Evolutionary conservation across 2,888 invertebrate genomes (phyloP), one percentile per base, ranked within the genome.

Genomic region (Trachelus tabidus): DNA sequence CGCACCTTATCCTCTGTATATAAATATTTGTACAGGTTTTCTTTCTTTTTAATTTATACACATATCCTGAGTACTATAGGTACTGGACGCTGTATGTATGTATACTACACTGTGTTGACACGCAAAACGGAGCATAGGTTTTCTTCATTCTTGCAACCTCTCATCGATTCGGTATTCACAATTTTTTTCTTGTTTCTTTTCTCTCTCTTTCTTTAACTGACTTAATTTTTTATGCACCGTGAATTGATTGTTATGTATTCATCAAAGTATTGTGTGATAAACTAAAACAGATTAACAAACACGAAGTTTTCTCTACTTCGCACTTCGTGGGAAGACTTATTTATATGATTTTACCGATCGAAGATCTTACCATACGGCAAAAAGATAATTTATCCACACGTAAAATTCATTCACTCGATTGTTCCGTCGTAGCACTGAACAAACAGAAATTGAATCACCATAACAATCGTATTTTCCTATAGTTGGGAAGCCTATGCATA

Each of bases 1-100:
- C 56, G 76, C 79, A 80, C 76, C 75, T 76, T n/a, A 68, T 56
- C 56, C 56, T 73, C n/a, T 75, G 77, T 74, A 76, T 33, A 75
- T 40, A 76, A 75, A 78, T 73, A 73, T 73, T 73, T 75, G 37
- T 76, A 73, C 69, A 82, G 56, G 78, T 83, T 68, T 68, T 35
- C 35, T 68, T 79, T 34, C 34, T 75, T 11, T 71, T 69, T 34
- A 71, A 34, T 71, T 34, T 71, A 68, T 79, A 76, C 69, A 69
- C 79, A 77, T 79, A 76, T 34, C 35, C 34, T 23, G 34, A 31
- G 12, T 34, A 33, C 71, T 31, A 71, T 71, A 71, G 71, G 31
- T 34, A 31, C 71, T 34, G 12, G 71, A 56, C 23, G 23, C 23
- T 75, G 76, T 71, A 73, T 78, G 76, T 71, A 73, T 78, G 35